Evolutionary conservation across 2,797 vertebrate species (phyloP).

Genomic region (Eulemur coronatus): DNA sequence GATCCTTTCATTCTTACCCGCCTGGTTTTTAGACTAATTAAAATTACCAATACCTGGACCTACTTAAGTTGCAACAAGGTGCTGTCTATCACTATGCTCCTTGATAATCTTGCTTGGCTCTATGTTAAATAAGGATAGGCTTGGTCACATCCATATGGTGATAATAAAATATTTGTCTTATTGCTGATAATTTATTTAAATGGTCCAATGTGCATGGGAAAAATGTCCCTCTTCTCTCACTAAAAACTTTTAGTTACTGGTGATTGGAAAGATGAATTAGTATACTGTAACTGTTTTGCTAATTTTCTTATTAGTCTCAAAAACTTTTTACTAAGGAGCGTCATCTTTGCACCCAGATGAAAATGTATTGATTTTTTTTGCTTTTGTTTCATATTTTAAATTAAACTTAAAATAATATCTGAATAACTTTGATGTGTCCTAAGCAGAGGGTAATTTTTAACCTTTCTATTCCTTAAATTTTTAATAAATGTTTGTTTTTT

Average conservation of each 20-base stretch:
- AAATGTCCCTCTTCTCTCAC: neutral
- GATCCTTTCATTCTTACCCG: neutral
- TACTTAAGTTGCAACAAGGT: neutral
- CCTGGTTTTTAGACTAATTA: neutral
- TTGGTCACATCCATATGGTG: neutral
- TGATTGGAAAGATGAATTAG: neutral
- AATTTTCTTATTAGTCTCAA: neutral
- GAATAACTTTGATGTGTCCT: neutral
- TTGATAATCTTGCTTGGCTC: neutral
- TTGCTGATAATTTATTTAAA: neutral
- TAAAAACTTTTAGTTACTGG: neutral
- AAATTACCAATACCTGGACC: neutral
- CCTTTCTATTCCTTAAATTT: neutral
- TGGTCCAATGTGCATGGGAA: neutral
- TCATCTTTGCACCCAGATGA: neutral
- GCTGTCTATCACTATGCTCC: neutral
- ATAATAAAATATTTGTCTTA: neutral
- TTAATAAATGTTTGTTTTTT: neutral
- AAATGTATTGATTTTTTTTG: neutral
- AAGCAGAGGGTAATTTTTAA: neutral
- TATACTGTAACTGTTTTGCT: neutral
- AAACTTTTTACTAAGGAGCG: neutral
- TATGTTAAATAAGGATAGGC: neutral
- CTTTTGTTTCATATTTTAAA: slow-evolving; percentile 12
- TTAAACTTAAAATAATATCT: neutral